Percentiles rank a stretch among this genome's conserved stretches.
These are phyloP conservation scores for Pelmatolapia mariae DNA, from an alignment of 2,113 vertebrate species.

Conservation along the genomic window DNA sequence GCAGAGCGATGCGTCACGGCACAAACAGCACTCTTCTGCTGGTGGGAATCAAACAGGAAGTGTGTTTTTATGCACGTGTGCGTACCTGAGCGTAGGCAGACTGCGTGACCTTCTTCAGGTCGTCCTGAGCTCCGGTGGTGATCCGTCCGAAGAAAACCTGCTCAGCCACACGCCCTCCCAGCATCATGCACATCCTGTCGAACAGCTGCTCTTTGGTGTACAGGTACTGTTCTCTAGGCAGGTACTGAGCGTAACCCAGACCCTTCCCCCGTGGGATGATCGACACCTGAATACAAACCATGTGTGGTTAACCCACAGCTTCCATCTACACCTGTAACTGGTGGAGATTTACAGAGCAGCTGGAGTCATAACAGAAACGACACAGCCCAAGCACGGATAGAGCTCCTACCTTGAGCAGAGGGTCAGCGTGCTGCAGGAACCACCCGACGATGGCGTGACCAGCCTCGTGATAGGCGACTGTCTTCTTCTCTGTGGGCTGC, in stretches of 20 bases:
- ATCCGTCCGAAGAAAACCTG: constrained; percentile 93
- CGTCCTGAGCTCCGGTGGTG: constrained; percentile 95
- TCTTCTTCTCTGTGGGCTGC: constrained; percentile 97
- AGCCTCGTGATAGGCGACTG: constrained; percentile 91
- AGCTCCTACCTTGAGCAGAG: constrained; percentile 81
- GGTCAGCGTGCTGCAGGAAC: constrained; percentile 96
- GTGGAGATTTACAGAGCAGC: not conserved
- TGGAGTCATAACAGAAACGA: not conserved
- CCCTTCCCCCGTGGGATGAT: constrained; percentile 96
- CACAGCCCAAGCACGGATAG: not conserved
- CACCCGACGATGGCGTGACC: constrained; percentile 93
- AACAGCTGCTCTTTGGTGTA: constrained; percentile 96
- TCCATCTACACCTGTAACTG: not conserved
- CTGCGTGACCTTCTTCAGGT: constrained; percentile 93
- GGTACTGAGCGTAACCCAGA: constrained; percentile 93
- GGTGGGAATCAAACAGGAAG: not conserved
- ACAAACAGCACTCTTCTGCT: not conserved
- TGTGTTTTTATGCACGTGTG: accelerated
- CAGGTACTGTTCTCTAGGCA: constrained; percentile 92
- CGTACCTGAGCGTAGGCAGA: constrained; percentile 93
- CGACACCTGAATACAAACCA: constrained; percentile 78
- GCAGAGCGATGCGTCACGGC: not conserved
- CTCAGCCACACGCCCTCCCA: constrained; percentile 90
- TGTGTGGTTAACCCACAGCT: not conserved
- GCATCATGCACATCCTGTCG: constrained; percentile 97